Base-by-base conservation (phyloP, 30 jellyfish, hydroid and myxozoan species). In the Nemopilema nomurai region DNA sequence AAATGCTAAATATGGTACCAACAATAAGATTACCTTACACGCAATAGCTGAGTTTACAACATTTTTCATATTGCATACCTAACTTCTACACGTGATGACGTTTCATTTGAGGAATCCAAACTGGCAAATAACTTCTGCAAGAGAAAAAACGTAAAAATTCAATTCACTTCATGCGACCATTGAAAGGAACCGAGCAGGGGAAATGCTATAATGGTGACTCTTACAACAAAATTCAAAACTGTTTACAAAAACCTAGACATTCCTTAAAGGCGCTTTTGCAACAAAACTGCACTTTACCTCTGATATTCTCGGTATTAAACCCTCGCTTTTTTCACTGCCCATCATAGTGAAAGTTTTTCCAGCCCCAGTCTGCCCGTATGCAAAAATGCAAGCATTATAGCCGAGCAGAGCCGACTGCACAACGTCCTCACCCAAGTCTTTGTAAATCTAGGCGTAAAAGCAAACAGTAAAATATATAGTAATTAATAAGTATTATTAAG, bases 291-390 rank as follows among this genome's bases (percentile, higher is more conserved):
- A 33, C 52, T 73, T 0, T 87, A 82, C 98, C 87, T 87, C 88
- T 31, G 97, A 92, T 28, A 92, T 92, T 66, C 97, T 83, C 67
- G 98, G 98, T 49, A 92, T 92, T 4, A 92, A 70, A 1, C 98
- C 98, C 26, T 53, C 74, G 28, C 87, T 82, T 19, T 82, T 66
- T 52, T 68, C 84, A 28, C 29, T 51, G 16, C 98, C 98, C 88
- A 83, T 92, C 98, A 92, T 92, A 19, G 98, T 87, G 64, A 62
- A 84, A 1, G 98, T 87, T 71, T 92, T 92, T n/a, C 98, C 98
- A 4, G 98, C 95, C 7, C 98, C 98, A 16, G 98, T 92, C 62
- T 92, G 98, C 18, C 98, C 98, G 84, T 92, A 92, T 49, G 98
- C 98, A 87, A 92, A 92, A 33, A 92, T 74, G 77, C 98, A 92